Conservation (phyloP, 2,888 invertebrate species). For the Emesis russula region DNA sequence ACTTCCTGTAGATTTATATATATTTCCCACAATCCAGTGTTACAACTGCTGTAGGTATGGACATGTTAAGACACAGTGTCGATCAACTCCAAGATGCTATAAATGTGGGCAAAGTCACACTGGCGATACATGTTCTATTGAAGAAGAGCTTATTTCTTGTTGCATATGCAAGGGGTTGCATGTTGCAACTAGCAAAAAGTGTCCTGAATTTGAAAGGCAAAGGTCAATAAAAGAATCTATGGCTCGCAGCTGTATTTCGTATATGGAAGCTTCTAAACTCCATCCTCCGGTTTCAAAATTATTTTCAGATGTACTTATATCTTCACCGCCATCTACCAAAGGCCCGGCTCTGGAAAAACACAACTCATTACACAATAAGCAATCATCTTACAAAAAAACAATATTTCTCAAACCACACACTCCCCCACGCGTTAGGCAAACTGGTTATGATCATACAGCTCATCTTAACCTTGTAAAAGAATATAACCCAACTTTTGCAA, state of each 20-base stretch:
- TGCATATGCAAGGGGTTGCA: constrained; percentile 47
- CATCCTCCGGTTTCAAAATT: constrained; percentile 8
- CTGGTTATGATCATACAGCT: too few relatives aligned
- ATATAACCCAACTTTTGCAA: neutral
- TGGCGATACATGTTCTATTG: constrained; percentile 39
- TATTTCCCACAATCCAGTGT: constrained; percentile 64
- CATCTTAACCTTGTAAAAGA: too few relatives aligned
- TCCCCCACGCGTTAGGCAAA: too few relatives aligned
- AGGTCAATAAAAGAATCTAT: constrained; percentile 51
- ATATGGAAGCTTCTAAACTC: constrained; percentile 3
- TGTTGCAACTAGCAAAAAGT: constrained; percentile 38
- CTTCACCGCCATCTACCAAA: too few relatives aligned
- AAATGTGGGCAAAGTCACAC: constrained; percentile 53
- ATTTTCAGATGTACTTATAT: neutral
- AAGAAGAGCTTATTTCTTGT: constrained; percentile 38
- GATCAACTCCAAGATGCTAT: constrained; percentile 53
- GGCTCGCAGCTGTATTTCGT: constrained; percentile 48
- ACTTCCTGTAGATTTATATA: constrained; percentile 58
- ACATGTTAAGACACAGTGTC: constrained; percentile 55
- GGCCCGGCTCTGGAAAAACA: too few relatives aligned
- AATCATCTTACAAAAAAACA: too few relatives aligned
- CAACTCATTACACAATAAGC: too few relatives aligned
- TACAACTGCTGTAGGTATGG: constrained; percentile 61
- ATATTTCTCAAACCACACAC: too few relatives aligned
- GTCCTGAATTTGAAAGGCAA: constrained; percentile 57